Evolutionary conservation across 2,888 invertebrate species (phyloP), one percentile per base, ranked within the genome.

Genomic region (Diloba caeruleocephala): DNA sequence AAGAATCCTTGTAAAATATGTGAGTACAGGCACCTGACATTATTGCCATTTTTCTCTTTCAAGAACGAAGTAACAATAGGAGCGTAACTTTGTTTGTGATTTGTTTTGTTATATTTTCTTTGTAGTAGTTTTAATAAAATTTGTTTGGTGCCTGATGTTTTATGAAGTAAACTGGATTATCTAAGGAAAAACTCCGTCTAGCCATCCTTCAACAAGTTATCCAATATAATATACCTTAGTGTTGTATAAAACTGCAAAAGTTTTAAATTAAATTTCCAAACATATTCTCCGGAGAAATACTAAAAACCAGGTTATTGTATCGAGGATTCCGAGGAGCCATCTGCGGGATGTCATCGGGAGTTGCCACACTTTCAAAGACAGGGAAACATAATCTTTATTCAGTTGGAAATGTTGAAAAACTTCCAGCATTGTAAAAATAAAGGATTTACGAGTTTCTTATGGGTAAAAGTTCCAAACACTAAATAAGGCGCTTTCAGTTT

Each of bases 261-360:
- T 84, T 85, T 83, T 74, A 82, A 84, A 86, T 85, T 80, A 81
- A 83, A 85, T 83, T 79, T 62, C 58, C 60, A 64, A 63, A 74
- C 78, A 67, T 69, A 66, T 58, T 68, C 74, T 71, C 57, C 31
- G 13, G 60, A 52, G 71, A 56, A 53, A 46, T 34, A 36, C 36
- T 39, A 52, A 53, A 50, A 58, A 52, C 63, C 44, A 56, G 69
- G 70, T 76, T 77, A 74, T 73, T 78, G 76, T 79, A 69, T 72
- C 66, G 72, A 61, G 59, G 52, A 53, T 42, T 62, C 77, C 66
- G 72, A 61, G 59, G 52, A 53, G 44, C 63, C 77, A 80, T 80
- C 78, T 78, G 74, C 53, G 57, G 60, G 59, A 65, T 74, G 66
- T 64, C 74, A 74, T 48, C 51, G 32, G 50, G 46, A 57, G 52